Conservation (phyloP, 2,797 vertebrate species). For the Tympanoctomys barrerae region DNA sequence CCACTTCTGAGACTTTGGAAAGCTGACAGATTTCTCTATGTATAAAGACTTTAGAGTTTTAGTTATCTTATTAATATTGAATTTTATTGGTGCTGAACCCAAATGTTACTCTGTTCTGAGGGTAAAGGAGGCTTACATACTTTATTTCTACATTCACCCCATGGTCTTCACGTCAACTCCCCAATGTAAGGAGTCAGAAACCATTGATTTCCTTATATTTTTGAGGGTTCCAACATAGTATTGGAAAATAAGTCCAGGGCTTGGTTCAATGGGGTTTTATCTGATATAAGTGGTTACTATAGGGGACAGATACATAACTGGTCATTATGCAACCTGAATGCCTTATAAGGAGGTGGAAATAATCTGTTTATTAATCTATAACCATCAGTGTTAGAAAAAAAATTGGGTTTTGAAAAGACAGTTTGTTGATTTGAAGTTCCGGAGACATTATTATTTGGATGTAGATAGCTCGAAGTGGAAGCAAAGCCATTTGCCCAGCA, state of each 20-base stretch:
- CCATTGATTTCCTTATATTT: conserved; percentile 11
- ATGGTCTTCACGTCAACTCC: neutral
- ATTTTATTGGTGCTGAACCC: neutral
- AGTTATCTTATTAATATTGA: conserved; percentile 41
- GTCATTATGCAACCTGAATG: neutral
- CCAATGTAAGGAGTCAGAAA: conserved; percentile 19
- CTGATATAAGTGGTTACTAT: neutral
- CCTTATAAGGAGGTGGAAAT: neutral
- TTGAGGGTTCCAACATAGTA: conserved; percentile 19
- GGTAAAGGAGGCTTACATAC: neutral
- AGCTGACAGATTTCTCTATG: neutral
- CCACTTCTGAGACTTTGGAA: conserved; percentile 14
- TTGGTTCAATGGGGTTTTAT: conserved; percentile 34
- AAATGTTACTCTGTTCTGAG: neutral
- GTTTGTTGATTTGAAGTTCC: neutral
- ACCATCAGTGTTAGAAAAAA: conserved; percentile 25
- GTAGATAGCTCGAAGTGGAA: neutral
- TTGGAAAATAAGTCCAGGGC: neutral
- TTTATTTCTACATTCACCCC: neutral
- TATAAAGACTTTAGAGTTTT: conserved; percentile 42
- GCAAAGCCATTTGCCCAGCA: neutral
- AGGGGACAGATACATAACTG: neutral
- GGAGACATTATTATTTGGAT: neutral
- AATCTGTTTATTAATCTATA: neutral
- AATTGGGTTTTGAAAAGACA: neutral